Base-by-base conservation (phyloP, 2,888 invertebrate genomes). In the Trichogramma evanescens region DNA sequence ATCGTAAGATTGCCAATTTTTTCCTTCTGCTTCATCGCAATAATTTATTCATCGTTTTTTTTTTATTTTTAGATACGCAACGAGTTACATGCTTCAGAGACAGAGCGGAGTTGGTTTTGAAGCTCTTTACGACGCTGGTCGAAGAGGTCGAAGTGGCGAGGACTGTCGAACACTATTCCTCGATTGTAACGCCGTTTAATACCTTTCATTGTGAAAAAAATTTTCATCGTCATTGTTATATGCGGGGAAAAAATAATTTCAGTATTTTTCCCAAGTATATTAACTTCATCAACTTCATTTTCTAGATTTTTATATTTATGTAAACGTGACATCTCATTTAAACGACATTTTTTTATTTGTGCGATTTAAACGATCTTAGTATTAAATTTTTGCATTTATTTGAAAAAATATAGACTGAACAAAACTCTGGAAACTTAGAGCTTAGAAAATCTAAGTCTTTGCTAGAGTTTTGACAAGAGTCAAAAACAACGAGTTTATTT, bases 131-230 rank as follows among this genome's bases (percentile, higher is more conserved):
- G 92, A 93, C 71, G 94, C 94, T 5, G 91, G 92, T 38, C 84
- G 93, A 74, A 83, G 89, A 67, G 94, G 94, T 61, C 86, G 94
- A 75, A 88, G 87, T 46, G 93, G 92, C 53, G 87, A 91, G 69
- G 90, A 93, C 76, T 95, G 95, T 75, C 87, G 88, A 74, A 87
- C 89, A 73, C 82, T 90, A 67, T 94, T 90, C 80, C 82, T 90
- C 71, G 87, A 91, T 78, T 95, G 94, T 79, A 93, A 93, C 79
- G 92, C 93, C 82, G 89, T 91, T 77, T 92, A 87, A 84, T 26
- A 26, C 26, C 26, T 26, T 26, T 26, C 26, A 26, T 26, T 26
- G 26, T 26, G 26, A 26, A 38, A 49, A 9, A 9, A 51, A 8
- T 26, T 7, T 4, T 43, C 4, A n/a, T 9, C 46, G 9, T 51